These are phyloP conservation scores for Pyralis farinalis DNA, from an alignment of 2,888 invertebrate genomes.

Conservation along the genomic window DNA sequence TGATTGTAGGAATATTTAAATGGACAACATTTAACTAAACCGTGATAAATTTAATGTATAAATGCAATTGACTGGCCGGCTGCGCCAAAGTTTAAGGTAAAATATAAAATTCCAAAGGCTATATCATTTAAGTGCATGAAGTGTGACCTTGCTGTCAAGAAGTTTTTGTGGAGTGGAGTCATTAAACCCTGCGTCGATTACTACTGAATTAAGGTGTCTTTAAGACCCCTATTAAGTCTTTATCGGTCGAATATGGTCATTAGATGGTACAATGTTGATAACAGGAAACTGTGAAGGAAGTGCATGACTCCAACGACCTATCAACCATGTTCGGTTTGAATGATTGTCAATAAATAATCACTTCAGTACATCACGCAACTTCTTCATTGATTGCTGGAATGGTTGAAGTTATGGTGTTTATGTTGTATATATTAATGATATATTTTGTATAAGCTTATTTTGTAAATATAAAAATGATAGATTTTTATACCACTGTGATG, in stretches of 20 bases:
- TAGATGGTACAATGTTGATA: slow-evolving; percentile 1
- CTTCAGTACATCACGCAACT: no score
- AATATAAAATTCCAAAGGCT: background rate
- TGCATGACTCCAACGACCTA: background rate
- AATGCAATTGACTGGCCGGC: no score
- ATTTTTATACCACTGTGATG: no score
- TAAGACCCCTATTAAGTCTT: slow-evolving; percentile 7
- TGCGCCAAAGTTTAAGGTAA: background rate
- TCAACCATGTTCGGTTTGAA: background rate
- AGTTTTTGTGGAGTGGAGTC: slow-evolving; percentile 14
- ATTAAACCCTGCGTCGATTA: slow-evolving; percentile 15
- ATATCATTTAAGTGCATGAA: slow-evolving; percentile 2
- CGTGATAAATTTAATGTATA: no score
- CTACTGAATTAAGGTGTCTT: slow-evolving; percentile 4
- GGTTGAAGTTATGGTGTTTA: no score
- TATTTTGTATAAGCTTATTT: no score
- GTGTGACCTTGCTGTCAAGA: slow-evolving; percentile 14
- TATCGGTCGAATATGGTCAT: slow-evolving; percentile 8
- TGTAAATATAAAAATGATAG: no score
- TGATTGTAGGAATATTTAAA: no score
- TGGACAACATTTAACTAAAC: no score
- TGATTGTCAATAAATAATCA: slow-evolving; percentile 2
- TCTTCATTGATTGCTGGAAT: no score
- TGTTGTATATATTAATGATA: no score
- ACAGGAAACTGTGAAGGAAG: slow-evolving; percentile 5